phyloP scores from a whole-genome alignment of 2,113 vertebrate species.

The Otocyon megalotis region DNA sequence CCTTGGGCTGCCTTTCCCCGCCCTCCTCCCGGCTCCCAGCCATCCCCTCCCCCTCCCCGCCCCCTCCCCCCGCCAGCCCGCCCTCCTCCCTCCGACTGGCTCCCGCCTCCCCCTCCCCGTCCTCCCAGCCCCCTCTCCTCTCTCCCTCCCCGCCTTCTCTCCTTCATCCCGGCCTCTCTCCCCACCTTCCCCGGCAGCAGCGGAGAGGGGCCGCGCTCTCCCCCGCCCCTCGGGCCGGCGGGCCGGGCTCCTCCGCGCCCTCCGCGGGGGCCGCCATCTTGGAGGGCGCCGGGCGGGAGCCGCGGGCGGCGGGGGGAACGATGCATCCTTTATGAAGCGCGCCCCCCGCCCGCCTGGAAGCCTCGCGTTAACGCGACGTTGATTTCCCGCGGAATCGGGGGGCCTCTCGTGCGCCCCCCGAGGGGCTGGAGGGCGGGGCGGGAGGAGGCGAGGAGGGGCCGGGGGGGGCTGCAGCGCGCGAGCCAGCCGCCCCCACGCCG shows the following conservation, averaged over 20 bases:
- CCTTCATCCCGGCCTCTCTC: background rate
- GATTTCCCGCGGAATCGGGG: background rate
- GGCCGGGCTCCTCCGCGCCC: background rate
- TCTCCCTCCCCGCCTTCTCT: background rate
- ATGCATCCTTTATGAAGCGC: conserved; percentile 27
- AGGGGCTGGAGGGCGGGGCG: background rate
- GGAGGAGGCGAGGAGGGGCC: background rate
- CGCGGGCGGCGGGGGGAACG: background rate
- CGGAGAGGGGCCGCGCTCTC: background rate
- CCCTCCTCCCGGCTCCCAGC: background rate
- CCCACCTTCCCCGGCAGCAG: conserved; percentile 34
- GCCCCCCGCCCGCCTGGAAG: background rate
- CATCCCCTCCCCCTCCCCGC: fast-evolving
- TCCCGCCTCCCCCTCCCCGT: background rate
- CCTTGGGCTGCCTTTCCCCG: background rate
- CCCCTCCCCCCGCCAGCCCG: fast-evolving
- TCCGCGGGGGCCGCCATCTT: conserved; percentile 71
- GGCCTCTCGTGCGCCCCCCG: background rate
- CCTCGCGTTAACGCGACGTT: background rate
- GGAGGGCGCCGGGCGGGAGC: background rate
- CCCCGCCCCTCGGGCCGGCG: no score
- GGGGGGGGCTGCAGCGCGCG: background rate
- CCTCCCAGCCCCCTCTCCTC: background rate
- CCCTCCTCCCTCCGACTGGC: background rate
- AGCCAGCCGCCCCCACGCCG: background rate